These are phyloP conservation scores for Daktulosphaira vitifoliae DNA, from an alignment of 1,140 invertebrate genomes.

Conservation along the genomic window DNA sequence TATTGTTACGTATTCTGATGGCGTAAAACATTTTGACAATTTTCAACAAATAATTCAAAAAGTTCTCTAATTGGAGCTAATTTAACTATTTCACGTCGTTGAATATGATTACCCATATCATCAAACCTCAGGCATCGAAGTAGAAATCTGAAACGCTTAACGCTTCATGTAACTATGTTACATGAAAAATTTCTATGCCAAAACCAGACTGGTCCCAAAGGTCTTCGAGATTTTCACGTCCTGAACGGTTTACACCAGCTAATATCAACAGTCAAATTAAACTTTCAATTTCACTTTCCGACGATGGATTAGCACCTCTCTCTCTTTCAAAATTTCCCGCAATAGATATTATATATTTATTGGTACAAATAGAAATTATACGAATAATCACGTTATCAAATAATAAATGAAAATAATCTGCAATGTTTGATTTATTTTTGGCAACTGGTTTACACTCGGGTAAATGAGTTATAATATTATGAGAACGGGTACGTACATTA, in stretches of 20 bases:
- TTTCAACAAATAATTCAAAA: constrained; percentile 14
- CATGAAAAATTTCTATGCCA: constrained; percentile 36
- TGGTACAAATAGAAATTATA: constrained; percentile 30
- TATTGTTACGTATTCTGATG: constrained; percentile 35
- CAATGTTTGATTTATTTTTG: constrained; percentile 16
- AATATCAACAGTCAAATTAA: constrained; percentile 22
- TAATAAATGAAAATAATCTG: constrained; percentile 8
- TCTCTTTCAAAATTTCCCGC: neutral
- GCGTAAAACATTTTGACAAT: constrained; percentile 37
- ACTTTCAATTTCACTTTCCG: constrained; percentile 35
- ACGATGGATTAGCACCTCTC: constrained; percentile 23
- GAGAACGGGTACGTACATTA: neutral
- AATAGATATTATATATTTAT: constrained; percentile 1
- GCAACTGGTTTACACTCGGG: neutral
- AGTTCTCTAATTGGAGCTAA: constrained; percentile 38
- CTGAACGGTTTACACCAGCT: constrained; percentile 37
- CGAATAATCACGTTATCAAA: constrained; percentile 22
- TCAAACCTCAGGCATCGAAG: constrained; percentile 41
- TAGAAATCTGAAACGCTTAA: constrained; percentile 39
- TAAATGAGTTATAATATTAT: constrained; percentile 11
- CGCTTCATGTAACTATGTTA: constrained; percentile 35
- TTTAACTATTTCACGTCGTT: constrained; percentile 39
- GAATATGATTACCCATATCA: constrained; percentile 37
- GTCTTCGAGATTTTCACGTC: constrained; percentile 38
- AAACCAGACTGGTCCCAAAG: constrained; percentile 39